Conservation (phyloP, 1,140 invertebrate species). For the Drosophila obscura region DNA sequence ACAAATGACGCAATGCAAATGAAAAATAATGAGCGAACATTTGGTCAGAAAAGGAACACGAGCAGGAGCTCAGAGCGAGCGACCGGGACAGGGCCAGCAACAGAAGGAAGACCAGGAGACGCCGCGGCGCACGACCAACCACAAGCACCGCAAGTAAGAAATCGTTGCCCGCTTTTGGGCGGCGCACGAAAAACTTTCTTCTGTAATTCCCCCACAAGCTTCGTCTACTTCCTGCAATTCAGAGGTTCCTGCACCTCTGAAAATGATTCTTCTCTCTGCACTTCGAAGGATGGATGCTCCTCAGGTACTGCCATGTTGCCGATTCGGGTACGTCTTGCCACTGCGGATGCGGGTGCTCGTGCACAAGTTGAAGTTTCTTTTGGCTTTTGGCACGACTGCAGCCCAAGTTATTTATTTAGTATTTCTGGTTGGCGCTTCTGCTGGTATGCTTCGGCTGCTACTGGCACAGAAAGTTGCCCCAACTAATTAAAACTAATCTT, state of each 20-base stretch:
- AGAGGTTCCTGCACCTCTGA: too few species aligned
- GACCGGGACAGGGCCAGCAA: constrained; percentile 1
- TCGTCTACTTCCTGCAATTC: constrained; percentile 3
- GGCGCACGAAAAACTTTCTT: constrained; percentile 48
- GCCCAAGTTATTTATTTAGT: constrained; percentile 52
- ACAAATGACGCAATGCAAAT: constrained; percentile 76
- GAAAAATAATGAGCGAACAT: constrained; percentile 56
- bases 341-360: constrained; percentile 19
- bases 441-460: constrained; percentile 1
- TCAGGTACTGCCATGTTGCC: background rate
- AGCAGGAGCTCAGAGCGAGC: background rate
- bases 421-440: constrained; percentile 17
- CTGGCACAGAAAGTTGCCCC: constrained; percentile 17
- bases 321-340: constrained; percentile 2
- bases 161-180: constrained; percentile 21
- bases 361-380: constrained; percentile 26
- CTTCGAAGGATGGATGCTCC: constrained; percentile 6
- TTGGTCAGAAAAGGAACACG: constrained; percentile 30
- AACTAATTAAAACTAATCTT: constrained; percentile 72
- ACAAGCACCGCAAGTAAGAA: constrained; percentile 12
- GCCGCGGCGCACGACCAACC: too few species aligned
- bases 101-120: background rate
- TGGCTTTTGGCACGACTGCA: constrained; percentile 29
- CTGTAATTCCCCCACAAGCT: constrained; percentile 30
- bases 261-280: background rate